A percentile compares a stretch with the other conserved stretches of the same genome.
Conservation (phyloP, 2,888 invertebrate genomes). For the Papilio gigon region DNA sequence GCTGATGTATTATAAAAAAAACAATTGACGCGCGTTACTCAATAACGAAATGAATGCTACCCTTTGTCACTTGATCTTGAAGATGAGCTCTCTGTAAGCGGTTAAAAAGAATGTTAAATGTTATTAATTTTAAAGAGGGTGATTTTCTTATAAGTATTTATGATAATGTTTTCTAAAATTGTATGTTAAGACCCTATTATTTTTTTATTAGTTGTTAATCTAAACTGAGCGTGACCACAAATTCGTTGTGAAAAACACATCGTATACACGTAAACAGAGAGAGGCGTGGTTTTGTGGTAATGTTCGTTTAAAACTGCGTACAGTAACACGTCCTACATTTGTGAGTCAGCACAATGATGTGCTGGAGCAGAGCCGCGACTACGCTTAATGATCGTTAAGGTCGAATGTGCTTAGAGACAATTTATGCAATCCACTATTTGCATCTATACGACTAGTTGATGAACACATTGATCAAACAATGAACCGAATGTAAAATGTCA, state of each 20-base stretch:
- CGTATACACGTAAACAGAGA: conserved; percentile 9
- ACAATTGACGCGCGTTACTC: too few relatives aligned
- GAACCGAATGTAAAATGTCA: neutral
- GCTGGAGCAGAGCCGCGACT: conserved; percentile 6
- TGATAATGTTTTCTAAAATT: too few relatives aligned
- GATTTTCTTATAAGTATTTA: too few relatives aligned
- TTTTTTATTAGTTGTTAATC: conserved; percentile 7
- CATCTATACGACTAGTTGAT: conserved; percentile 19
- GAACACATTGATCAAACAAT: neutral
- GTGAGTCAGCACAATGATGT: conserved; percentile 29
- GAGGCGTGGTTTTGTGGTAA: conserved; percentile 21
- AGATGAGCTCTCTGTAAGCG: too few relatives aligned
- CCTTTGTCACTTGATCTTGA: too few relatives aligned
- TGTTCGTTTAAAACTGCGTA: conserved; percentile 26
- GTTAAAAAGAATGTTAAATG: too few relatives aligned
- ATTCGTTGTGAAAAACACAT: conserved; percentile 23
- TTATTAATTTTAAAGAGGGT: too few relatives aligned
- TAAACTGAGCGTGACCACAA: conserved; percentile 11
- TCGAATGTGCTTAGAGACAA: conserved; percentile 31
- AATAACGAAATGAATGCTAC: too few relatives aligned
- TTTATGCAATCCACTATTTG: conserved; percentile 37
- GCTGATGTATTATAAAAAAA: too few relatives aligned
- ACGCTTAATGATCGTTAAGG: conserved; percentile 34
- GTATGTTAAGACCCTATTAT: neutral
- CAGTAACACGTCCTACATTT: conserved; percentile 12